Evolutionary conservation across 92 coral and sea anemone species (phyloP), one percentile per base, ranked within the genome.

Genomic region (Siderastrea siderea): DNA sequence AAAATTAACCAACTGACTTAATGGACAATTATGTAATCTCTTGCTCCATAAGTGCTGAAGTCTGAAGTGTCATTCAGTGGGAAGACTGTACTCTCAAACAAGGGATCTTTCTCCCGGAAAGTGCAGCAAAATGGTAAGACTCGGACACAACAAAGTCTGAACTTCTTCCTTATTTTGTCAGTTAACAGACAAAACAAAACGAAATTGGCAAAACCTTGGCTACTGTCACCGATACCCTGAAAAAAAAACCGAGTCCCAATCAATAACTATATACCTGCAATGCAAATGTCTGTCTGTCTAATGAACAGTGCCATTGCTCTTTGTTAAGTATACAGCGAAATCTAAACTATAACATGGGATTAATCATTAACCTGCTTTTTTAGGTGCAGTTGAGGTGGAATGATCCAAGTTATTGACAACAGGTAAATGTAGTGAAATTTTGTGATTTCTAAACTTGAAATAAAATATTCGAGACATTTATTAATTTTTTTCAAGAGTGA

Each of bases 151-250:
- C 83, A 61, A 11, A 59, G 58, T 45, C 49, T 67, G 68, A 91
- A 77, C 75, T 80, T 88, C 54, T 77, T 49, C 63, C 95, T 81
- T 66, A 94, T 89, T 55, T 94, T 94, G 64, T 84, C 81, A 45
- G 97, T 92, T 52, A 92, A 89, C 12, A 94, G 68, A 72, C 97
- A 94, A 80, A 89, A 94, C 59, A 94, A 67, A 17, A 94, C 76
- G 69, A 94, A 94, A 63, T 94, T 86, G 61, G 92, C 97, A 84
- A 92, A 92, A 6, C 95, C 97, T 52, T 94, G 97, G 45, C 90
- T 59, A 38, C 86, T 82, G 81, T 94, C 97, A 3, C 97, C 97
- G 83, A 94, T 87, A 16, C 94, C 93, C 97, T 94, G 81, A 47
- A 88, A 59, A 68, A 66, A 47, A 68, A 49, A 46, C 15, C 11